Evolutionary conservation across 2,888 invertebrate species (phyloP).

Genomic region (Clanis bilineata): DNA sequence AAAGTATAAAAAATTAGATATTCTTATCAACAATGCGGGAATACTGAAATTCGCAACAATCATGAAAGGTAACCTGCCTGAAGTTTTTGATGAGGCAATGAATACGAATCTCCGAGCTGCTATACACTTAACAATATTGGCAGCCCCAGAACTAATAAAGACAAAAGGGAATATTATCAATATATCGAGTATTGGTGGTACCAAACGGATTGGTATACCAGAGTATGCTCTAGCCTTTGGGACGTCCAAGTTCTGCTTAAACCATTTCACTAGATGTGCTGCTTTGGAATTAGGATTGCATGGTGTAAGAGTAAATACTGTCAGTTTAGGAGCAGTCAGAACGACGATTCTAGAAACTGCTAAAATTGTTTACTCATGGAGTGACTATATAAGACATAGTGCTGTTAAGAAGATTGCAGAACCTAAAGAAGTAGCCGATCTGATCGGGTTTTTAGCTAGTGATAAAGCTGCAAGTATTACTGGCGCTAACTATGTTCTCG

Average conservation of each 20-base stretch:
- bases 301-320: constrained; percentile 85
- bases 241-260: constrained; percentile 43
- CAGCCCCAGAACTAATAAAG: constrained; percentile 36
- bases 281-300: constrained; percentile 86
- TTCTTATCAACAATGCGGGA: constrained; percentile 48
- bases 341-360: constrained; percentile 72
- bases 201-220: constrained; percentile 76
- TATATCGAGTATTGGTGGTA: constrained; percentile 35
- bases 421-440: constrained; percentile 26
- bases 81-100: constrained; percentile 37
- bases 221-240: constrained; percentile 64
- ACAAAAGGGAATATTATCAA: constrained; percentile 46
- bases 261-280: constrained; percentile 39
- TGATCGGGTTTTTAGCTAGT: constrained; percentile 32
- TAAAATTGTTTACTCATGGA: constrained; percentile 27
- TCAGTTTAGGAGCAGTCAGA: constrained; percentile 38
- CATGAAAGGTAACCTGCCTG: constrained; percentile 23
- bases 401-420: constrained; percentile 15
- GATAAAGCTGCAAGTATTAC: constrained; percentile 31
- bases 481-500: constrained; percentile 26
- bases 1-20: constrained; percentile 40
- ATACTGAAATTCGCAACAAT: constrained; percentile 27
- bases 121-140: constrained; percentile 32
- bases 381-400: not conserved
- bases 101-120: constrained; percentile 36